A percentile compares a stretch with the other conserved stretches of the same genome.
Evolutionary conservation across 2,113 vertebrate genomes (phyloP).

Genomic region (Tachycineta bicolor): DNA sequence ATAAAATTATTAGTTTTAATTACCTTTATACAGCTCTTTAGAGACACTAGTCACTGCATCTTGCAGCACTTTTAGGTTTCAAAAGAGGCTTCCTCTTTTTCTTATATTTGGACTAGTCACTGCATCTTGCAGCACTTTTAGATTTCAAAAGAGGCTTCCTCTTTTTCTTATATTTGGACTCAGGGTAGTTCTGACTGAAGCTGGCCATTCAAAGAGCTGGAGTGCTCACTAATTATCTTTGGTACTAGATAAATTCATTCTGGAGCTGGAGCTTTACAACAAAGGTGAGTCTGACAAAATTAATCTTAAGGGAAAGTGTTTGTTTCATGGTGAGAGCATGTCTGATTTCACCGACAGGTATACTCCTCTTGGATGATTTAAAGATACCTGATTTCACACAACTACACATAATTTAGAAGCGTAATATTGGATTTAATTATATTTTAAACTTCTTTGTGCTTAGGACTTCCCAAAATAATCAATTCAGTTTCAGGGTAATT

Average conservation of each 20-base stretch:
- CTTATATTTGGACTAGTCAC: neutral
- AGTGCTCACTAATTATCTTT: neutral
- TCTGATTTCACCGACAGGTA: neutral
- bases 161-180: neutral
- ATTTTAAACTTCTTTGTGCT: neutral
- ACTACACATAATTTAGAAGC: neutral
- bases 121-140: neutral
- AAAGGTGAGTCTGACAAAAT: neutral
- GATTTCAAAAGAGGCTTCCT: neutral
- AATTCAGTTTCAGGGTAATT: neutral
- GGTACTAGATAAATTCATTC: neutral
- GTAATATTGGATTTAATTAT: neutral
- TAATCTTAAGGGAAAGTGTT: neutral
- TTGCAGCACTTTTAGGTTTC: neutral
- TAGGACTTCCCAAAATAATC: neutral
- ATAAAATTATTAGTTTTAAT: neutral
- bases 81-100: neutral
- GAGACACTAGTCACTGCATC: neutral
- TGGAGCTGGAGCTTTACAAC: neutral
- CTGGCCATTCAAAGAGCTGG: neutral
- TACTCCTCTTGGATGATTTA: neutral
- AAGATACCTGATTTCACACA: neutral
- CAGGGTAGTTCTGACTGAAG: neutral
- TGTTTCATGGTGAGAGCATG: neutral
- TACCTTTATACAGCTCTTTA: neutral